Conservation (phyloP, 2,888 invertebrate species). For the Lacanobia wlatinum region DNA sequence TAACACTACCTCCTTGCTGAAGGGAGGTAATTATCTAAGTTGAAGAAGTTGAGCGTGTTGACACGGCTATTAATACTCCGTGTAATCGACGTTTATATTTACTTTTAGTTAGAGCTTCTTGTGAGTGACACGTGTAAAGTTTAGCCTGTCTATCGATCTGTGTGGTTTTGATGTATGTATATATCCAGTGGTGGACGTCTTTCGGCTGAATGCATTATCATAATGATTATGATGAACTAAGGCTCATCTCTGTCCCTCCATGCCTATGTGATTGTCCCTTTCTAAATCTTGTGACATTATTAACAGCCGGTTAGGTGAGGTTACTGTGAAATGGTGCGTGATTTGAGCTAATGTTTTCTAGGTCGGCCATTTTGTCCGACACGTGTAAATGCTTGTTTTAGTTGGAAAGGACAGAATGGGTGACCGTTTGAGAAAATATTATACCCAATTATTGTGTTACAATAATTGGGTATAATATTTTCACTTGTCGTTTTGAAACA, state of each 20-base stretch:
- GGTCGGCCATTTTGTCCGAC: background rate
- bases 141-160: background rate
- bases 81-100: background rate
- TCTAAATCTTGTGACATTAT: too few relatives aligned
- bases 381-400: slow-evolving; percentile 20
- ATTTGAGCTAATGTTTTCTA: background rate
- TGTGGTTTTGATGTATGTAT: too few relatives aligned
- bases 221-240: too few relatives aligned
- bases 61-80: background rate
- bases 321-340: too few relatives aligned
- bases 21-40: slow-evolving; percentile 15
- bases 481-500: background rate
- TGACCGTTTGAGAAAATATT: background rate
- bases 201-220: too few relatives aligned
- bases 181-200: too few relatives aligned
- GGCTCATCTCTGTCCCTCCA: too few relatives aligned
- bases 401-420: background rate
- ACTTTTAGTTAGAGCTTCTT: background rate
- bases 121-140: background rate
- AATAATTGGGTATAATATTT: too few relatives aligned
- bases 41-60: slow-evolving; percentile 21
- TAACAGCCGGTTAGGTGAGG: too few relatives aligned
- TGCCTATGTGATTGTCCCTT: too few relatives aligned
- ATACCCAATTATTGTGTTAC: slow-evolving; percentile 1
- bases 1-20: slow-evolving; percentile 1